Evolutionary conservation across 2,113 vertebrate genomes (phyloP), one percentile per base, ranked within the genome.

Genomic region (Paradoxurus hermaphroditus): DNA sequence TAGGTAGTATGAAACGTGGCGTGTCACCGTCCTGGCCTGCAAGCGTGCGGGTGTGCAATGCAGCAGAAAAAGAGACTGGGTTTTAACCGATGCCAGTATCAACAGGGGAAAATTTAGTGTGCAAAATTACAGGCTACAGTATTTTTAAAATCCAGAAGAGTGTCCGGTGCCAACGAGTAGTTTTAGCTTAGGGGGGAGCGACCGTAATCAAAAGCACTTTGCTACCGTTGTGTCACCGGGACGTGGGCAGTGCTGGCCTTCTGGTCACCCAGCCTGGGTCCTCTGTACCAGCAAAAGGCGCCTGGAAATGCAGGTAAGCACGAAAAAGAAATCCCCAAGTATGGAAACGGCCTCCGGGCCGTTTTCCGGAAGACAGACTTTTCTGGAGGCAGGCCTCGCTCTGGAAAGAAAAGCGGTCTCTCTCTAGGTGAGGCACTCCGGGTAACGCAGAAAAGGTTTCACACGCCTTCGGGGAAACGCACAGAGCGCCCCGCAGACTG

Each of bases 141-240:
- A 84, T 84, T 95, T 95, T 91, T 36, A 83, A 97, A 91, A 90
- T 36, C 72, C 29, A 94, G 70, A 77, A 49, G 34, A 19, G 8
- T 44, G 41, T 46, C 86, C 21, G 56, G 46, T 72, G 92, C 82
- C 70, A 56, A 9, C 15, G 67, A 72, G 65, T 59, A 79, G 68
- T 87, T 92, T 90, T 73, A 44, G 31, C 19, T 49, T 44, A 13
- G 5, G 62, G 87, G 29, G 19, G 23, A 11, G 86, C 31, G 23
- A 62, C 36, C 27, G 8, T 36, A 14, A 29, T 36, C 86, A 85
- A 46, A 94, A 77, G 49, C 46, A 65, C 49, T 77, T 93, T 97
- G 75, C 79, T 90, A 65, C 65, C 79, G 90, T 84, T 86, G 56
- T 97, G 63, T 87, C 59, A 95, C 77, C 87, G 77, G 36, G 72